Conservation (phyloP, 1,140 invertebrate species). For the Ceratina calcarata region DNA sequence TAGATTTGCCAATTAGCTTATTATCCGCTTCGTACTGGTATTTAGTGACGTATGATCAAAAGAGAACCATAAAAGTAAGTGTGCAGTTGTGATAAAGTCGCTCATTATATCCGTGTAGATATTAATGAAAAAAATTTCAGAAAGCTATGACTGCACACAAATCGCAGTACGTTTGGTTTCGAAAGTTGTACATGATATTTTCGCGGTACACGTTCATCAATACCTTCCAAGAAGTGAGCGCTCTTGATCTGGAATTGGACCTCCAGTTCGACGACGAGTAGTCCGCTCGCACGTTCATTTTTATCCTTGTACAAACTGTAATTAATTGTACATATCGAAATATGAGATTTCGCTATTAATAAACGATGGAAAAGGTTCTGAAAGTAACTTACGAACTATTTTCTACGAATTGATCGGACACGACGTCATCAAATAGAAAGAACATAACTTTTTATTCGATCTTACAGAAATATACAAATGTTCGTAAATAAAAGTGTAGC, state of each 20-base stretch:
- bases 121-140: constrained; percentile 66
- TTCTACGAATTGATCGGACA: constrained; percentile 31
- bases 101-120: neutral
- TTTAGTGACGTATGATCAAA: constrained; percentile 79
- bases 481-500: constrained; percentile 37
- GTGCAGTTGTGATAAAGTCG: neutral
- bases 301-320: constrained; percentile 61
- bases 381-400: constrained; percentile 16
- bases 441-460: constrained; percentile 53
- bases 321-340: constrained; percentile 60
- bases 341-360: constrained; percentile 25
- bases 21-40: constrained; percentile 88
- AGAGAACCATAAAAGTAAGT: constrained; percentile 73
- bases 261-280: constrained; percentile 85
- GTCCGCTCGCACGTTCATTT: neutral
- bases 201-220: constrained; percentile 96
- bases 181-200: constrained; percentile 93
- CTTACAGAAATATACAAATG: constrained; percentile 54
- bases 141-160: constrained; percentile 91
- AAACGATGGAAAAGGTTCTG: constrained; percentile 26
- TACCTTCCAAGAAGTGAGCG: constrained; percentile 87
- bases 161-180: constrained; percentile 96
- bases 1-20: constrained; percentile 91
- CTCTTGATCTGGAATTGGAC: constrained; percentile 87
- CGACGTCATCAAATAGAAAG: constrained; percentile 26